Evolutionary conservation across 2,113 vertebrate genomes (phyloP).

Genomic region (Trogon melanurus): DNA sequence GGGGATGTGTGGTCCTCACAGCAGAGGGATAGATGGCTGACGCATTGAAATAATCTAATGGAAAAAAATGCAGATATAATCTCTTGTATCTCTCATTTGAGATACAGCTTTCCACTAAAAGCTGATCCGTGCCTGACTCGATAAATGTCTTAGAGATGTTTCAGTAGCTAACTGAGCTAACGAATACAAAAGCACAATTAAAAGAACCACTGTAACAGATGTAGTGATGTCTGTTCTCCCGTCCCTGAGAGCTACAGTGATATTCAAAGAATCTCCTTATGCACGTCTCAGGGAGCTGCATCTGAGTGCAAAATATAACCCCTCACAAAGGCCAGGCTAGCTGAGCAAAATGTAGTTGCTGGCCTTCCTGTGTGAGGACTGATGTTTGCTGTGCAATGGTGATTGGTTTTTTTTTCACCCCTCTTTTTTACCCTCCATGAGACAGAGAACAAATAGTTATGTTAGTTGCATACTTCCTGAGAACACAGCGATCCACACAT

Average conservation of each 20-base stretch:
- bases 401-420: background rate
- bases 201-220: background rate
- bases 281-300: background rate
- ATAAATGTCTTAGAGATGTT: background rate
- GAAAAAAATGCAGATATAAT: background rate
- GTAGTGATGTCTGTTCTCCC: background rate
- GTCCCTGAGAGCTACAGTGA: background rate
- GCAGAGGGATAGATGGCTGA: background rate
- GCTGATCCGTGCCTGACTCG: background rate
- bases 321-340: background rate
- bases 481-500: constrained; percentile 53
- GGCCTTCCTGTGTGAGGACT: constrained; percentile 32
- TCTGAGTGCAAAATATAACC: background rate
- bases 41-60: background rate
- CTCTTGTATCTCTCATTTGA: background rate
- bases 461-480: constrained; percentile 67
- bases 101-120: constrained; percentile 5
- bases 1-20: background rate
- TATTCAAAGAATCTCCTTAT: background rate
- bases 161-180: background rate
- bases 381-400: background rate
- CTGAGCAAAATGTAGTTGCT: background rate
- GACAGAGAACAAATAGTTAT: constrained; percentile 8
- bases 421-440: background rate
- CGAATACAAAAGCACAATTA: background rate